These are phyloP conservation scores for Mastomys coucha DNA, from an alignment of 2,113 vertebrate species.

Conservation along the genomic window DNA sequence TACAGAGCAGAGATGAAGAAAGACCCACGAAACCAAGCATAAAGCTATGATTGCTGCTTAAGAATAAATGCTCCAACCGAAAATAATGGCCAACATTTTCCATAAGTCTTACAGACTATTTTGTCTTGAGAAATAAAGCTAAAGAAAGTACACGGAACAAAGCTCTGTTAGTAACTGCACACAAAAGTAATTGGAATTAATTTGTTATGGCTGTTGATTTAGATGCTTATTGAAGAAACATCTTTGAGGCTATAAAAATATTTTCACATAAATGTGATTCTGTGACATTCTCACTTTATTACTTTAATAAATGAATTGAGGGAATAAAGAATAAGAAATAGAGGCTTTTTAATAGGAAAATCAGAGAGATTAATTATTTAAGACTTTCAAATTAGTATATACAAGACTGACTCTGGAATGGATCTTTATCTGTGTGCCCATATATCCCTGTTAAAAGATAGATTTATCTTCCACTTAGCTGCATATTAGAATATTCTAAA, in stretches of 20 bases:
- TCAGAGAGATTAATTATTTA: slow-evolving; percentile 62
- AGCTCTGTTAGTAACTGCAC: not conserved
- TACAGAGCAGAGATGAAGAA: not conserved
- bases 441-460: not conserved
- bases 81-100: not conserved
- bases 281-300: slow-evolving; percentile 53
- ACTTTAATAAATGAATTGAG: slow-evolving; percentile 51
- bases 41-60: not conserved
- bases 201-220: slow-evolving; percentile 54
- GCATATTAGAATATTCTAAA: slow-evolving; percentile 7
- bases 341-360: slow-evolving; percentile 41
- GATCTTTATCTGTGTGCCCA: slow-evolving; percentile 9
- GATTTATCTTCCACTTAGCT: not conserved
- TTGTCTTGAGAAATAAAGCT: not conserved
- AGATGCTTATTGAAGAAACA: slow-evolving; percentile 30
- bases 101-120: not conserved
- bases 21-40: not conserved
- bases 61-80: not conserved
- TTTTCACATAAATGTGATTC: slow-evolving; percentile 51
- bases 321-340: slow-evolving; percentile 6
- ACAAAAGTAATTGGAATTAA: slow-evolving; percentile 34
- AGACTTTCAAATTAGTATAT: slow-evolving; percentile 59
- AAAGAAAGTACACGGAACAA: not conserved
- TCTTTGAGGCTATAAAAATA: slow-evolving; percentile 23
- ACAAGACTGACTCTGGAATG: slow-evolving; percentile 14